Evolutionary conservation across 1,140 invertebrate species (phyloP), one percentile per base, ranked within the genome.

Genomic region (Asbolus verrucosus): DNA sequence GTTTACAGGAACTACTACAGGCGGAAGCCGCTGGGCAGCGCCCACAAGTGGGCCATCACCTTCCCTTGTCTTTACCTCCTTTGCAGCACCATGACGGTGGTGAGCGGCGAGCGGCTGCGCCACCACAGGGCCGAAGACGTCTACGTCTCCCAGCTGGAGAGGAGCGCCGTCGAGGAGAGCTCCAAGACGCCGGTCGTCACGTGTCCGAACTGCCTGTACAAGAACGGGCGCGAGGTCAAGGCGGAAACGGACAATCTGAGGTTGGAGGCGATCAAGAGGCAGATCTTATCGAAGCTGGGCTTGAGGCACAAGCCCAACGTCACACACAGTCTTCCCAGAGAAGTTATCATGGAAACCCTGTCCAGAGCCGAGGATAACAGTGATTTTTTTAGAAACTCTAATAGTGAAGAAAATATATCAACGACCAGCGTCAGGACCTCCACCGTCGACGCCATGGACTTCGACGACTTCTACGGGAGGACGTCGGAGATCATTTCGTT

Each of bases 401-500:
- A 50, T 24, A 68, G 38, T 31, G 77, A 79, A 39, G 81, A 83
- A 38, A 68, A 74, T 6, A 36, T 73, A 73, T 73, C 73, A n/a
- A 79, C 71, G 65, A 81, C 74, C 16, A 75, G 66, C 65, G 76
- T 73, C 65, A 75, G 70, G 71, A 78, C 67, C 75, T 76, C 30
- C 33, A 78, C 38, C 16, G 60, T 61, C 50, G 70, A 74, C 15
- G 54, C 69, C 8, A 82, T 85, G 27, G 85, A 85, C 63, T 81
- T 84, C 9, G 91, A 92, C 76, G 91, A 92, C 74, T 92, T 90
- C 77, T 92, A 91, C 80, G 91, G 89, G 6, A 87, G 88, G 68
- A 92, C 91, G 2, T 90, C 90, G 16, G 91, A 93, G 81, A 92
- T 94, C 75, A 92, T 93, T 73, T 89, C 90, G 8, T 94, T 94